phyloP scores from a whole-genome alignment of 2,888 invertebrate species.

The Perizoma affinitatum region DNA sequence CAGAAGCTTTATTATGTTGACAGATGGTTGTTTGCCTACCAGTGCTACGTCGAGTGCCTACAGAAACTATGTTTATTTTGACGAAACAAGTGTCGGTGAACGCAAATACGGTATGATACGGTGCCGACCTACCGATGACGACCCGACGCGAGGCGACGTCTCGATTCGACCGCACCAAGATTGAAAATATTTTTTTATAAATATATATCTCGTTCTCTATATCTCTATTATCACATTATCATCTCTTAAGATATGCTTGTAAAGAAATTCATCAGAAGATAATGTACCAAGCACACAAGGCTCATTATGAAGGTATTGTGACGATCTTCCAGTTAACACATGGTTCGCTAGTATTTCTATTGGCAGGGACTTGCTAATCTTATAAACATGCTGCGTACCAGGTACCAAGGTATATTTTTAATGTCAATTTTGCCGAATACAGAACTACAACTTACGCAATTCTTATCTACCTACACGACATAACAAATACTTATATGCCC shows the following conservation, averaged over 20 bases:
- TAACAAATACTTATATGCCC: too few relatives aligned
- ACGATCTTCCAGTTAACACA: slow-evolving; percentile 45
- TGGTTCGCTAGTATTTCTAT: slow-evolving; percentile 34
- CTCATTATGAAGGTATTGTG: slow-evolving; percentile 36
- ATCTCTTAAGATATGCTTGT: slow-evolving; percentile 29
- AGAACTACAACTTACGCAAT: slow-evolving; percentile 9
- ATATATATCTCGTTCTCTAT: slow-evolving; percentile 19
- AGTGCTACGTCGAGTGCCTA: slow-evolving; percentile 14
- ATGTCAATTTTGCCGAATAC: slow-evolving; percentile 31
- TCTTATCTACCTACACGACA: background rate
- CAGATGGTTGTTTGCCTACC: slow-evolving; percentile 4
- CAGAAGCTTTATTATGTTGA: slow-evolving; percentile 10
- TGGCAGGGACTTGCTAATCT: slow-evolving; percentile 44
- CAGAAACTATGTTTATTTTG: slow-evolving; percentile 19
- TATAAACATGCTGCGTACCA: slow-evolving; percentile 39
- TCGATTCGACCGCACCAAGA: slow-evolving; percentile 30
- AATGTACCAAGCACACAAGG: slow-evolving; percentile 29
- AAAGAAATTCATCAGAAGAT: slow-evolving; percentile 30
- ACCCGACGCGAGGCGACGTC: slow-evolving; percentile 13
- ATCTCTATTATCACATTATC: slow-evolving; percentile 25
- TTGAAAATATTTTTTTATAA: slow-evolving; percentile 33
- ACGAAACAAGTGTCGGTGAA: slow-evolving; percentile 25
- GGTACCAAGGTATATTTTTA: slow-evolving; percentile 32
- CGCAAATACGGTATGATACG: slow-evolving; percentile 7
- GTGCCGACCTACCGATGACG: slow-evolving; percentile 1